These are phyloP conservation scores for Globia sparganii DNA, from an alignment of 2,888 invertebrate genomes.

Conservation along the genomic window DNA sequence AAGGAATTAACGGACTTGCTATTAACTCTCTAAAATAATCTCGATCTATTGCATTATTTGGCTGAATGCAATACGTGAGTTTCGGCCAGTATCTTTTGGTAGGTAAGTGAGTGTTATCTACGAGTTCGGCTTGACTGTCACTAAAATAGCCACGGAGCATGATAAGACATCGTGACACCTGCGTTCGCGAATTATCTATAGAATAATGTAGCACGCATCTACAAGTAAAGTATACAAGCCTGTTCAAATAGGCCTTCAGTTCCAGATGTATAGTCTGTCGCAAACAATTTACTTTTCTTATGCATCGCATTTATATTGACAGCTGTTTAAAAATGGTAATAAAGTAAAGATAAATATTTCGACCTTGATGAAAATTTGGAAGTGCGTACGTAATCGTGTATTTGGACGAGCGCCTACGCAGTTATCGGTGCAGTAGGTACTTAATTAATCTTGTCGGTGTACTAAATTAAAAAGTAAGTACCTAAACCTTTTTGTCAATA, in stretches of 20 bases:
- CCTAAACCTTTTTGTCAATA: too few species aligned
- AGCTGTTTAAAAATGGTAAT: constrained; percentile 57
- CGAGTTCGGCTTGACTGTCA: constrained; percentile 58
- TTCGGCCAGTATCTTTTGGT: constrained; percentile 48
- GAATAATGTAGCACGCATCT: constrained; percentile 45
- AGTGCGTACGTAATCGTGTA: constrained; percentile 28
- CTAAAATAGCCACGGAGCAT: constrained; percentile 70
- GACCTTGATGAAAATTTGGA: constrained; percentile 54
- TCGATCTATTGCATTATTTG: constrained; percentile 48
- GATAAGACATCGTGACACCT: constrained; percentile 73
- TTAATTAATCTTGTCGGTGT: not conserved
- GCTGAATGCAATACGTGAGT: constrained; percentile 41
- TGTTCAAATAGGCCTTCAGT: constrained; percentile 59
- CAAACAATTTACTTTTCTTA: constrained; percentile 45
- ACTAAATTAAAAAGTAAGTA: too few species aligned
- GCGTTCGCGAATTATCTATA: constrained; percentile 64
- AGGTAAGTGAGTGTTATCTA: constrained; percentile 66
- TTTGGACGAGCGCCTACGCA: constrained; percentile 23
- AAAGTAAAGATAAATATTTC: constrained; percentile 40
- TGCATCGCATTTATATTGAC: constrained; percentile 43
- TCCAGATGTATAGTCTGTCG: constrained; percentile 38
- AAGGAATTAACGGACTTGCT: constrained; percentile 16
- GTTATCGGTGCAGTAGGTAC: constrained; percentile 27
- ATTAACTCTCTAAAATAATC: constrained; percentile 23
- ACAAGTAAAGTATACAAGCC: constrained; percentile 37